Evolutionary conservation across 1,140 invertebrate genomes (phyloP), one percentile per base, ranked within the genome.

Genomic region (Scaptodrosophila lebanonensis): DNA sequence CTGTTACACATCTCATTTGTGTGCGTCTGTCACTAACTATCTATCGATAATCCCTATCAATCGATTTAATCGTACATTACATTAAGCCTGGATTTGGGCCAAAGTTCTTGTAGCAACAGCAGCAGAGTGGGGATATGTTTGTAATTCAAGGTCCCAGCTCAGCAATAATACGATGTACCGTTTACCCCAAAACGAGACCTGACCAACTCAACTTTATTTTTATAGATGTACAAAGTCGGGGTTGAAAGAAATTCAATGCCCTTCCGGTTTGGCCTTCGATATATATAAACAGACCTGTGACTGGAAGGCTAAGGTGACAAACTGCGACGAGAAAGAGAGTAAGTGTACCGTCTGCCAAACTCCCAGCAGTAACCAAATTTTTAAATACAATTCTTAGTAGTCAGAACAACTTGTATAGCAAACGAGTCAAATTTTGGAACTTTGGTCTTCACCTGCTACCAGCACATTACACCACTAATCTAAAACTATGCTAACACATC

Each of bases 221-320:
- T 65, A 58, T 91, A 95, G 94, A 93, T 95, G 94, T 92, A 95
- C 94, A 91, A 94, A 92, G 90, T 94, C 93, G 90, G 94, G 94
- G 91, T 92, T 95, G 90, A 95, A 95, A 93, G 93, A 94, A 92
- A 95, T 97, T 90, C 94, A 93, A 89, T 97, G 96, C 89, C 95
- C 95, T 86, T 94, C 94, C 88, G 95, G 95, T 90, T 91, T 97
- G 91, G 93, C 94, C 90, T 97, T 97, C 92, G 96, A 97, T 92
- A 93, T 97, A 90, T 93, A 95, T 91, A 95, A 96, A 91, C 96
- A 97, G 91, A 97, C 95, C 89, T 97, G 96, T 90, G 95, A 97
- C 91, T 97, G 95, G 95, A 97, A 96, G 91, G 94, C 93, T 90
- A 96, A 97, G 92, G 95, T 97, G 90, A 94, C 91, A 91, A 96